These are phyloP conservation scores for Trichoplax adhaerens DNA, from an alignment of 37 sponge, comb jelly and placozoan species.

Conservation along the genomic window DNA sequence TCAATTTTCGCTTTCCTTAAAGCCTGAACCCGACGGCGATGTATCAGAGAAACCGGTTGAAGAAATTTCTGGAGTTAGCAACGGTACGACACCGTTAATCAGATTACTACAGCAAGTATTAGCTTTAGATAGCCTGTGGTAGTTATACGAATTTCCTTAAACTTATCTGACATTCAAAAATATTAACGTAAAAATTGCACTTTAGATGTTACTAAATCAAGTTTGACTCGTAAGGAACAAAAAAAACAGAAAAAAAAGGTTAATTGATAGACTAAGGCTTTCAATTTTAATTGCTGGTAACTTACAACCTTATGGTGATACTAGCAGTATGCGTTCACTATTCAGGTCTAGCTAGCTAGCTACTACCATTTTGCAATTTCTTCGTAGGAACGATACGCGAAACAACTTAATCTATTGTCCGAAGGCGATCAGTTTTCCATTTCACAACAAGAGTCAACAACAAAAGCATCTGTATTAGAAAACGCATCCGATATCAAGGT, in stretches of 20 bases:
- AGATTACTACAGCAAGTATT: no score
- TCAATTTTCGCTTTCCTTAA: no score
- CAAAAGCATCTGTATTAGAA: constrained; percentile 13
- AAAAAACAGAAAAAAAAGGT: constrained; percentile 64
- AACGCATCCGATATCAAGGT: constrained; percentile 25
- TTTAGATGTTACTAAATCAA: no score
- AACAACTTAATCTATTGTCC: constrained; percentile 4
- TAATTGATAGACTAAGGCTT: background rate
- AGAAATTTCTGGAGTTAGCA: no score
- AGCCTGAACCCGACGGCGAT: no score
- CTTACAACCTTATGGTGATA: background rate
- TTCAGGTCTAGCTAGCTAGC: background rate
- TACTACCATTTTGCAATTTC: background rate
- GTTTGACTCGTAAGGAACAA: constrained; percentile 36
- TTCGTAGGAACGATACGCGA: background rate
- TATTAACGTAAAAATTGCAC: no score
- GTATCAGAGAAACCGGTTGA: no score
- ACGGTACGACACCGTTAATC: no score
- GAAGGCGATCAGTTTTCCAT: constrained; percentile 38
- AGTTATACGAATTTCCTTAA: no score
- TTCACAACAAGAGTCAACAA: constrained; percentile 39
- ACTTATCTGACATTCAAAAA: no score
- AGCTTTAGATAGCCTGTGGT: no score
- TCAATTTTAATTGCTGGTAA: background rate
- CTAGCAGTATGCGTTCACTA: background rate